phyloP scores from a whole-genome alignment of 2,113 vertebrate species.

The Bagarius yarrelli region DNA sequence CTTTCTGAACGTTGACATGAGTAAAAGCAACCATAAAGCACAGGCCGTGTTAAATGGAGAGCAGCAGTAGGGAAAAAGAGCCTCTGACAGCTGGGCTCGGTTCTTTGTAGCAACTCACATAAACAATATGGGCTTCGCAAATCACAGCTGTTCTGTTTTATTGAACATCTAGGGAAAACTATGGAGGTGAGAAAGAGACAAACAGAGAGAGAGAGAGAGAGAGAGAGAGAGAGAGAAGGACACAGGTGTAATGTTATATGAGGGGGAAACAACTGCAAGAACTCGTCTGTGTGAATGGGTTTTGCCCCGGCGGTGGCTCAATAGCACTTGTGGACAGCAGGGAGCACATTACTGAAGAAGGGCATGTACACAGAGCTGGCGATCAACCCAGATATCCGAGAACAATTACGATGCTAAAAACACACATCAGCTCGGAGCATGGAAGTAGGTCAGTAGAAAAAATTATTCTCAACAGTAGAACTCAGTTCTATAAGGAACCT shows the following conservation, averaged over 20 bases:
- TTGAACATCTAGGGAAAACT: constrained; percentile 16
- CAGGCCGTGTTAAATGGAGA: constrained; percentile 23
- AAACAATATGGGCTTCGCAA: constrained; percentile 27
- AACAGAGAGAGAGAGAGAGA: constrained; percentile 19
- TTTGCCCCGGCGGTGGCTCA: background rate
- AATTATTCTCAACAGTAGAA: background rate
- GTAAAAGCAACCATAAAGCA: constrained; percentile 27
- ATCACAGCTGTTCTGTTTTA: constrained; percentile 41
- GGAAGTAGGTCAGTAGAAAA: background rate
- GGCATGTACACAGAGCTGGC: background rate
- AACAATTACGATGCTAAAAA: background rate
- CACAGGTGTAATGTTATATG: constrained; percentile 28
- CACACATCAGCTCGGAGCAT: background rate
- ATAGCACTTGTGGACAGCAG: background rate
- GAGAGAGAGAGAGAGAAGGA: constrained; percentile 33
- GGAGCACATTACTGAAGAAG: constrained; percentile 3
- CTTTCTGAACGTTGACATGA: constrained; percentile 38
- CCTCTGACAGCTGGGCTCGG: constrained; percentile 30
- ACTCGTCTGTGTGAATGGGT: constrained; percentile 3
- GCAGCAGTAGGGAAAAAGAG: constrained; percentile 10
- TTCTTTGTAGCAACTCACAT: constrained; percentile 25
- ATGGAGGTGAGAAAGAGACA: background rate
- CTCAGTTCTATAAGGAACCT: background rate
- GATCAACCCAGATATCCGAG: background rate
- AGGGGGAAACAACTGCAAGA: constrained; percentile 13